Evolutionary conservation across 1,140 invertebrate species (phyloP).

Genomic region (Sesamia nonagrioides): DNA sequence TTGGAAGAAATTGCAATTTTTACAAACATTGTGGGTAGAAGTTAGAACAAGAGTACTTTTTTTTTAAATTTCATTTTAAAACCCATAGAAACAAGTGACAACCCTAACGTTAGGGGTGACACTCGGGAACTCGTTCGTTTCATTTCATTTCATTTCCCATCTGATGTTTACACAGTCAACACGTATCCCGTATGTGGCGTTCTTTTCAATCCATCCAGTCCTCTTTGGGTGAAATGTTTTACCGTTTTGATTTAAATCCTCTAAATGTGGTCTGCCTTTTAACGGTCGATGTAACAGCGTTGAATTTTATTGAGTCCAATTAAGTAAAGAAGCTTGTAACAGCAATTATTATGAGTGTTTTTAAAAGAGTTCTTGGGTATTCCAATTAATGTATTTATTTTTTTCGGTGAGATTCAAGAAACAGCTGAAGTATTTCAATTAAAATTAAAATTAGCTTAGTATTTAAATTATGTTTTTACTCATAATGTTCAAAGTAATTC

Average conservation of each 20-base stretch:
- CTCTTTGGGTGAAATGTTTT: conserved; percentile 42
- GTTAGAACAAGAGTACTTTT: too few relatives aligned
- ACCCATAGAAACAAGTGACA: background rate
- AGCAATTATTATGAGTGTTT: conserved; percentile 24
- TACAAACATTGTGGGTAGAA: too few relatives aligned
- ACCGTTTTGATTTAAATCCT: conserved; percentile 46
- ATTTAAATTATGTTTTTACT: too few relatives aligned
- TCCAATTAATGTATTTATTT: conserved; percentile 10
- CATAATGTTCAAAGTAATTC: too few relatives aligned
- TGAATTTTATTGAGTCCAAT: conserved; percentile 49
- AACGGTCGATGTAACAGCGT: conserved; percentile 43
- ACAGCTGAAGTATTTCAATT: background rate
- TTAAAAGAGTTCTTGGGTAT: background rate
- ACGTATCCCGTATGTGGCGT: conserved; percentile 40
- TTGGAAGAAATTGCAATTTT: too few relatives aligned
- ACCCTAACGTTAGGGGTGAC: conserved; percentile 51
- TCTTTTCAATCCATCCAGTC: conserved; percentile 51
- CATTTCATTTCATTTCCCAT: conserved; percentile 63
- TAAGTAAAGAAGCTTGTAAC: conserved; percentile 31
- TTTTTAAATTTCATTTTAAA: background rate
- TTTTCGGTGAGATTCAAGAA: background rate
- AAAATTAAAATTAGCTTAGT: too few relatives aligned
- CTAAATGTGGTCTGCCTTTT: conserved; percentile 46
- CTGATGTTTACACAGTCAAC: conserved; percentile 60
- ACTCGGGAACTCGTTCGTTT: conserved; percentile 52